A percentile compares a stretch with the other conserved stretches of the same genome.
Conservation (phyloP, 2,888 invertebrate species). For the Axea sp. region DNA sequence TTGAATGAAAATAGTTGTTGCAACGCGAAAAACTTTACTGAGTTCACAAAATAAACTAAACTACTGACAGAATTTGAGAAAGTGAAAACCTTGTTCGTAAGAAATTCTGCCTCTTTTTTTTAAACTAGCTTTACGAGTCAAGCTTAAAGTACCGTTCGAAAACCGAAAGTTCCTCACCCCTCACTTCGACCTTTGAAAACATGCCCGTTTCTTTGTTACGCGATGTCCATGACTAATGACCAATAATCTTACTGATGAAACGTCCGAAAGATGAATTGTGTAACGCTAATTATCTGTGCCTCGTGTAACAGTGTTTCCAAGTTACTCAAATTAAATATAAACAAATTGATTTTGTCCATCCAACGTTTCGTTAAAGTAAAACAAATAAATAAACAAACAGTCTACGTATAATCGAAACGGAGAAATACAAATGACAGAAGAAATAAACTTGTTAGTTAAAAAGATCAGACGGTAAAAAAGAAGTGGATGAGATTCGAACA, state of each 20-base stretch:
- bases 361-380: neutral
- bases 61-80: too few species aligned
- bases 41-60: too few species aligned
- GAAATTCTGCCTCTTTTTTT: too few species aligned
- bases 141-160: too few species aligned
- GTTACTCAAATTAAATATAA: slow-evolving; percentile 1
- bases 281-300: slow-evolving; percentile 27
- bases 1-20: too few species aligned
- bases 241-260: slow-evolving; percentile 19
- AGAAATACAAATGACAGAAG: neutral
- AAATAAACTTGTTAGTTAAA: too few species aligned
- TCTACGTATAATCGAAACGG: too few species aligned
- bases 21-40: too few species aligned
- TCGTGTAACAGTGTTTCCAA: slow-evolving; percentile 19
- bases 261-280: slow-evolving; percentile 36
- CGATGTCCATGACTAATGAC: slow-evolving; percentile 24
- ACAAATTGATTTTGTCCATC: neutral
- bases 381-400: too few species aligned
- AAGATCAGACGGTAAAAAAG: too few species aligned
- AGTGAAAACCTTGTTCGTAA: too few species aligned
- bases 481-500: slow-evolving; percentile 53
- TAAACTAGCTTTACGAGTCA: too few species aligned
- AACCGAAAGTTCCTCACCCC: slow-evolving; percentile 23
- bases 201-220: neutral
- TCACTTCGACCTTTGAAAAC: neutral